Base-by-base conservation (phyloP, 2,888 invertebrate species). In the Linyphia triangularis region DNA sequence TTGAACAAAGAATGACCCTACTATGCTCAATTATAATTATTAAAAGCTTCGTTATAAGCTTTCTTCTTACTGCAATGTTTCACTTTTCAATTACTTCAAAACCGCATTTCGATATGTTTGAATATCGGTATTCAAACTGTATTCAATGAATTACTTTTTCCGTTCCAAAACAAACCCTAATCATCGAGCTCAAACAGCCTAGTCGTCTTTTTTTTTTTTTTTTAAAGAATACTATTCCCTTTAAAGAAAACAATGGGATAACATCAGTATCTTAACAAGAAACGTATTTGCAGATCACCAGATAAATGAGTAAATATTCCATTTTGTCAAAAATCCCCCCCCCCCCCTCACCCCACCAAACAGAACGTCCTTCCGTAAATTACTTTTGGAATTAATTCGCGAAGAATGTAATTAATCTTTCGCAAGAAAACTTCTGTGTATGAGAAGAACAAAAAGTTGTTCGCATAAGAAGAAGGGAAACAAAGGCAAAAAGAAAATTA, bases 301-400 rank as follows among this genome's bases (percentile, higher is more conserved):
- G 59, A 77, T 61, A 61, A 61, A 77, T 40, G 78, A 78, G 51
- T 78, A 78, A 78, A 78, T 78, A 78, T 78, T 78, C 78, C 13
- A 19, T 43, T 40, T 40, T 43, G 65, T 43, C 43, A 51, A 13
- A 63, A 33, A 33, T 37, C 73, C 57, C 63, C 30, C 67, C n/a
- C 67, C 16, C 1, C 1, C 75, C 40, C 61, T 63, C 59, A 19
- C 37, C n/a, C n/a, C n/a, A n/a, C n/a, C 28, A 7, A 30, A 57
- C 59, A n/a, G 19, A n/a, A 19, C 59, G 73, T 78, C 37, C 86
- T 65, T 59, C 73, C 73, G 73, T 86, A 86, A 86, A 86, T 86
- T 86, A 86, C 86, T 86, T 81, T 70, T 78, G 86, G 75, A 86
- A 86, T 86, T 86, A 86, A 86, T 86, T 86, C 86, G 67, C 81